Evolutionary conservation across 2,113 vertebrate species (phyloP).

Genomic region (Ancistrus triradiatus): DNA sequence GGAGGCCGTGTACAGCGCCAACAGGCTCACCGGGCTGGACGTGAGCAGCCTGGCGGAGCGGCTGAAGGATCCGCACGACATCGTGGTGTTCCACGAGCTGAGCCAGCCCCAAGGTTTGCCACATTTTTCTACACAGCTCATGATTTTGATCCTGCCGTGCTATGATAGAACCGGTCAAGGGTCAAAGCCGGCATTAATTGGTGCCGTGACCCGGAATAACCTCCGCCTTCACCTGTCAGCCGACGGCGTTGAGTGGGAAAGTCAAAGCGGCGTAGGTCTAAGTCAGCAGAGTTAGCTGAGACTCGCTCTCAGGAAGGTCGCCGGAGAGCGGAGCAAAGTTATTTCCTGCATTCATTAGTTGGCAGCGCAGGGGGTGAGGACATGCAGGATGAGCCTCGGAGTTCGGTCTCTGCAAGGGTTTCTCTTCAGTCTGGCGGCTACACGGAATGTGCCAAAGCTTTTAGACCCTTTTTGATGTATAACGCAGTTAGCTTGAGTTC

Average conservation of each 20-base stretch:
- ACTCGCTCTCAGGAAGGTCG: not conserved
- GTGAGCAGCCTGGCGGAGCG: constrained; percentile 86
- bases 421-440: too few species aligned
- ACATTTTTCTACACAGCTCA: too few species aligned
- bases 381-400: too few species aligned
- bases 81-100: constrained; percentile 91
- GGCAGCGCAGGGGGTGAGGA: not conserved
- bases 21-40: constrained; percentile 84
- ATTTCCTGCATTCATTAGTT: not conserved
- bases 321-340: too few species aligned
- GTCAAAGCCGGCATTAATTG: not conserved
- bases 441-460: too few species aligned
- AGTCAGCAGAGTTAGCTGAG: not conserved
- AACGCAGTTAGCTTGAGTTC: too few species aligned
- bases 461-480: too few species aligned
- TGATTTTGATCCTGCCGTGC: too few species aligned
- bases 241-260: not conserved
- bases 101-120: constrained; percentile 87
- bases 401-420: too few species aligned
- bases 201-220: constrained; percentile 11
- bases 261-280: not conserved
- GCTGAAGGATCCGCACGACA: constrained; percentile 94
- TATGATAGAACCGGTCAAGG: not conserved
- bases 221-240: not conserved
- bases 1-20: constrained; percentile 90